Base-by-base conservation (phyloP, 2,888 invertebrate genomes). In the Harmothoe impar region DNA sequence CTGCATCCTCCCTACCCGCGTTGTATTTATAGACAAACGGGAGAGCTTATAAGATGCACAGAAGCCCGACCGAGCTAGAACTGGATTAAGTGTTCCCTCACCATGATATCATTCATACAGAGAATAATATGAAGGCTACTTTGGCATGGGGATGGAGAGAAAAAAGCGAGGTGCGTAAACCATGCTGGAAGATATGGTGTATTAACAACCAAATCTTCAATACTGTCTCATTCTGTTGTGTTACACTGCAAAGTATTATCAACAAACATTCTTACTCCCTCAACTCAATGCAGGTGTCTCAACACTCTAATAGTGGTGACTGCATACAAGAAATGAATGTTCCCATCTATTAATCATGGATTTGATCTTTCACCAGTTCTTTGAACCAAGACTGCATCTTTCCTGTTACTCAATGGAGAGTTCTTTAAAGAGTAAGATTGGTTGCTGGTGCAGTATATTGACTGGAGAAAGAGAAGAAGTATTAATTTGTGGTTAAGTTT, bases 201-300 rank as follows among this genome's bases (percentile, higher is more conserved):
- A 43, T 43, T 62, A n/a, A 62, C 12, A 62, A 12, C 20, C 62
- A 43, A 3, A 43, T 62, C n/a, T n/a, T 62, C 20, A 20, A n/a
- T 62, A n/a, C 62, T 62, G 62, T 62, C 62, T 62, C 62, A 62
- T 62, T 62, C 20, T n/a, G 20, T 62, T 62, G n/a, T n/a, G n/a
- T 62, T n/a, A n/a, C n/a, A 7, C 62, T 5, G 1, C 62, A 62
- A 62, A 62, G 62, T 62, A 62, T 62, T 62, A 62, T 62, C n/a
- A 62, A 62, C 62, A n/a, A 62, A 62, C 23, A 1, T 62, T 62
- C n/a, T 3, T 62, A n/a, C 62, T 62, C 23, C 62, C 20, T 52
- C 54, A 52, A n/a, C 62, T 20, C 62, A 43, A n/a, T 62, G 62
- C 23, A 5, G 62, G 62, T 62, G 62, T 62, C 62, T 62, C 62